phyloP scores from a whole-genome alignment of 2,797 vertebrate genomes.

The Sebastes alutus region DNA sequence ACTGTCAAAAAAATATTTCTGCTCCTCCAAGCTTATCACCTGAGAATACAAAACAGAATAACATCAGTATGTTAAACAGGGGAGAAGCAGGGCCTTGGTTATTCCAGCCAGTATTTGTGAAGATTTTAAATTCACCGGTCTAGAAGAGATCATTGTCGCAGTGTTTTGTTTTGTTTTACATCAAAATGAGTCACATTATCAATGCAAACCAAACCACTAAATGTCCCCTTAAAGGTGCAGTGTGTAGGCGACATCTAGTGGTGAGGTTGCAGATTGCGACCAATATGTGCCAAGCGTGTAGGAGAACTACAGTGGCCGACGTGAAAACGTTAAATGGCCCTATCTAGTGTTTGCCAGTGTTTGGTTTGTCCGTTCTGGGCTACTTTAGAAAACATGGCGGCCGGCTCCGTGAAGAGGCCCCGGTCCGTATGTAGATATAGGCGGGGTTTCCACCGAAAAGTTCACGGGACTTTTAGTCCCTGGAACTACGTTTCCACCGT shows the following conservation, averaged over 20 bases:
- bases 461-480: too few relatives aligned
- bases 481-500: too few relatives aligned
- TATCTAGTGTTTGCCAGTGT: too few relatives aligned
- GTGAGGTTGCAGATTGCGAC: background rate
- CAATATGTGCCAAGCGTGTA: background rate
- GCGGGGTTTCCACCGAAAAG: too few relatives aligned
- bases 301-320: too few relatives aligned
- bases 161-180: background rate
- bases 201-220: background rate
- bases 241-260: background rate
- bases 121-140: background rate
- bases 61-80: background rate
- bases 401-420: too few relatives aligned
- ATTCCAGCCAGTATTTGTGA: background rate
- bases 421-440: too few relatives aligned
- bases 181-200: background rate
- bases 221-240: background rate
- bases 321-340: too few relatives aligned
- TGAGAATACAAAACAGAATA: conserved; percentile 53
- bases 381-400: background rate
- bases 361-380: too few relatives aligned
- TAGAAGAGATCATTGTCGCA: background rate
- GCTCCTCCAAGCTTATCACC: conserved; percentile 88
- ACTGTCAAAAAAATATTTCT: conserved; percentile 94
- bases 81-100: background rate